phyloP scores from a whole-genome alignment of 2,113 vertebrate species.

The Seriola rivoliana region DNA sequence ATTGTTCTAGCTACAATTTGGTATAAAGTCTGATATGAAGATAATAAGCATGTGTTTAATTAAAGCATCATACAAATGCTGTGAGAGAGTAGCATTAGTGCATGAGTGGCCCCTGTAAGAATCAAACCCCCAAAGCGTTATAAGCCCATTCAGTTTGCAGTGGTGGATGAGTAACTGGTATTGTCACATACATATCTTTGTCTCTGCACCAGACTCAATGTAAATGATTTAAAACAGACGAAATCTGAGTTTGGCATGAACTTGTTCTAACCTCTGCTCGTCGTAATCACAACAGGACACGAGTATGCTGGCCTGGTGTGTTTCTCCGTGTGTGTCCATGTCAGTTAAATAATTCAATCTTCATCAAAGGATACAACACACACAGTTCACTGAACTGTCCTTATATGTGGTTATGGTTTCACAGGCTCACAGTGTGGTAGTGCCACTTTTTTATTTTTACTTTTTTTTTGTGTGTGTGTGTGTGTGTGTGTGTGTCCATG shows the following conservation, averaged over 20 bases:
- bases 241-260: background rate
- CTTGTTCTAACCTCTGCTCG: background rate
- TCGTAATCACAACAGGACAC: conserved; percentile 2
- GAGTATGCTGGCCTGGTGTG: background rate
- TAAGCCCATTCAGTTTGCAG: conserved; percentile 28
- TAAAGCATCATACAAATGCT: background rate
- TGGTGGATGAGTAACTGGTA: background rate
- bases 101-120: background rate
- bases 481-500: background rate
- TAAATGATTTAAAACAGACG: background rate
- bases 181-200: background rate
- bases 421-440: conserved; percentile 10
- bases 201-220: conserved; percentile 1
- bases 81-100: background rate
- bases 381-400: background rate
- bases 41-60: background rate
- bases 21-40: background rate
- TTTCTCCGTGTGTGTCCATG: conserved; percentile 9
- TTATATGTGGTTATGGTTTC: conserved; percentile 67
- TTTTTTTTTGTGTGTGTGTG: background rate
- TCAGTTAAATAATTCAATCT: background rate
- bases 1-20: background rate
- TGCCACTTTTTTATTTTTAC: background rate
- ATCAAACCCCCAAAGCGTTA: conserved; percentile 8
- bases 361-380: background rate